Evolutionary conservation across 2,113 vertebrate genomes (phyloP).

Genomic region (Tetraodon nigroviridis): DNA sequence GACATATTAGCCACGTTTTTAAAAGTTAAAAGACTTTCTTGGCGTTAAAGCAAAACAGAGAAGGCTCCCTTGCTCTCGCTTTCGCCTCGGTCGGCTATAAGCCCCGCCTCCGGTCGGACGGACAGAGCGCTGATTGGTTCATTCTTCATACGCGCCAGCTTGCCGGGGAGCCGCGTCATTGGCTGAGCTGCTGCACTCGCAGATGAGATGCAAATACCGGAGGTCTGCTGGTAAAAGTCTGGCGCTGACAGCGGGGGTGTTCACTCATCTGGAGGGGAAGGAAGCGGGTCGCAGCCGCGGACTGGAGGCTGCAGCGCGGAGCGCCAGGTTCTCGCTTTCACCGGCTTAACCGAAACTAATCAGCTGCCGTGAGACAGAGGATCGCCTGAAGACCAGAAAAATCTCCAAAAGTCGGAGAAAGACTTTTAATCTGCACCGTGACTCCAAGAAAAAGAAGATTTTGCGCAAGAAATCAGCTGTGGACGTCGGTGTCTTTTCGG

Average conservation of each 20-base stretch:
- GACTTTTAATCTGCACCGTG: no score
- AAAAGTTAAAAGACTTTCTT: no score
- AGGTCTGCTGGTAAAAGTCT: conserved; percentile 60
- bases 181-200: conserved; percentile 16
- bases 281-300: not conserved
- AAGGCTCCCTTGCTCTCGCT: not conserved
- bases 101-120: conserved; percentile 39
- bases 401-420: not conserved
- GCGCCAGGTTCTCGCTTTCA: not conserved
- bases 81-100: not conserved
- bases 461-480: not conserved
- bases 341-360: not conserved
- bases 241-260: conserved; percentile 20
- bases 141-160: not conserved
- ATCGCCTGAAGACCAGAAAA: conserved; percentile 1
- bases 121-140: conserved; percentile 61
- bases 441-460: not conserved
- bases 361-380: not conserved
- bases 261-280: conserved; percentile 37
- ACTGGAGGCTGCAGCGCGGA: not conserved
- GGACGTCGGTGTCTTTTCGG: not conserved
- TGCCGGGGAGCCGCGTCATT: conserved; percentile 18
- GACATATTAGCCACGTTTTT: no score
- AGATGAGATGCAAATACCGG: conserved; percentile 39
- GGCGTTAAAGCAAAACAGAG: no score